Conservation (phyloP, 2,113 vertebrate genomes). For the Apus apus region DNA sequence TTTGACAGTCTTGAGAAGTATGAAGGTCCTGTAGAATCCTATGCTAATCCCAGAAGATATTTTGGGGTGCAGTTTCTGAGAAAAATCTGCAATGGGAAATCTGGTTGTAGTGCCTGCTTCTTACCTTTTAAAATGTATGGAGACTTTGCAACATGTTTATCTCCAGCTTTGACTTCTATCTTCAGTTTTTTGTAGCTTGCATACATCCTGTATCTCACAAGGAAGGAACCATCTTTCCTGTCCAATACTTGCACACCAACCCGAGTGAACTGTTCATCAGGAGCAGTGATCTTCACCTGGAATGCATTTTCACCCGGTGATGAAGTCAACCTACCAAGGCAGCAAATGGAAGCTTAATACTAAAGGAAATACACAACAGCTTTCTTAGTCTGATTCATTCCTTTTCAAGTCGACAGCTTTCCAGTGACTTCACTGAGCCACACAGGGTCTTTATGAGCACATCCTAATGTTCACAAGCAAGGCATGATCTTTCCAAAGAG, state of each 20-base stretch:
- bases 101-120: background rate
- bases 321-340: slow-evolving; percentile 81
- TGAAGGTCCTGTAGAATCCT: background rate
- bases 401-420: background rate
- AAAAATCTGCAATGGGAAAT: background rate
- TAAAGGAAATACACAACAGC: background rate
- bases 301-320: slow-evolving; percentile 91
- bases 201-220: slow-evolving; percentile 96
- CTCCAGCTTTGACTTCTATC: slow-evolving; percentile 83
- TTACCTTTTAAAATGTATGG: slow-evolving; percentile 92
- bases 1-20: background rate
- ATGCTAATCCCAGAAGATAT: background rate
- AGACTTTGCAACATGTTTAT: slow-evolving; percentile 86
- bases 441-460: background rate
- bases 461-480: background rate
- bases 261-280: slow-evolving; percentile 87
- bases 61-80: background rate
- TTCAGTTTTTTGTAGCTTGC: slow-evolving; percentile 90
- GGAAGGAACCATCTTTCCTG: slow-evolving; percentile 92
- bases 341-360: background rate
- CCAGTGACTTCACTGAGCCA: background rate
- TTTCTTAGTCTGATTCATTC: background rate
- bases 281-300: slow-evolving; percentile 89
- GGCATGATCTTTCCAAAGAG: background rate
- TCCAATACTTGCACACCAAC: slow-evolving; percentile 94